Evolutionary conservation across 2,888 invertebrate genomes (phyloP), one percentile per base, ranked within the genome.

Genomic region (Lasioglossum morio): DNA sequence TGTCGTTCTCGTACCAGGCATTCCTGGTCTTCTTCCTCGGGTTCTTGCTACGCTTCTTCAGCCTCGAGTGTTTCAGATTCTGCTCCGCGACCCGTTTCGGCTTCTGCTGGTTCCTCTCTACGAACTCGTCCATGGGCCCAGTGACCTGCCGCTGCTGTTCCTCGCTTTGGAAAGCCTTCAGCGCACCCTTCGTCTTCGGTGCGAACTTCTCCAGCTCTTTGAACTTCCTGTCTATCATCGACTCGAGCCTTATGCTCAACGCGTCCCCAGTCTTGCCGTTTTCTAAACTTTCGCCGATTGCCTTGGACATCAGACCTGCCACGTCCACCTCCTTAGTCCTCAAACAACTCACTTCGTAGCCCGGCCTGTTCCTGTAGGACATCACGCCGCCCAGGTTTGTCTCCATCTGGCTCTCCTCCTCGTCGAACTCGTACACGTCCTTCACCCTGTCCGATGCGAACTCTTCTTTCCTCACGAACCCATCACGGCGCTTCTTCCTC

Each of bases 1-100:
- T 95, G 75, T 95, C 95, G 79, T 95, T 93, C 78, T 95, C 95
- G 87, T 95, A 95, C 95, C 95, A 95, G 0, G 95, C 94, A 72
- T 94, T 94, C 43, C 94, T 91, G 0, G 92, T 89, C 72, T 94
- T 93, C 85, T 94, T 95, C 82, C 93, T 95, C 0, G 89, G 81
- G 10, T 88, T 91, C 74, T 93, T 95, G 12, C 87, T 85, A 3
- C 91, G 89, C 72, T 92, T 94, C 48, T 94, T 95, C 8, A 93
- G 82, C 46, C 92, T 92, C 1, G 88, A 76, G 7, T 92, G 92
- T 43, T 92, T 93, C 16, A 90, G 60, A 8, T 85, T 83, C 70
- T 91, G 92, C 4, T 92, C 93, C 0, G 53, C 19, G 8, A 60
- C 75, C 8, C 83, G 89, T 19, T 89, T 91, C 4, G 86, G 89